These are phyloP conservation scores for Drosophila longiperda DNA, from an alignment of 2,888 invertebrate species.

Conservation along the genomic window DNA sequence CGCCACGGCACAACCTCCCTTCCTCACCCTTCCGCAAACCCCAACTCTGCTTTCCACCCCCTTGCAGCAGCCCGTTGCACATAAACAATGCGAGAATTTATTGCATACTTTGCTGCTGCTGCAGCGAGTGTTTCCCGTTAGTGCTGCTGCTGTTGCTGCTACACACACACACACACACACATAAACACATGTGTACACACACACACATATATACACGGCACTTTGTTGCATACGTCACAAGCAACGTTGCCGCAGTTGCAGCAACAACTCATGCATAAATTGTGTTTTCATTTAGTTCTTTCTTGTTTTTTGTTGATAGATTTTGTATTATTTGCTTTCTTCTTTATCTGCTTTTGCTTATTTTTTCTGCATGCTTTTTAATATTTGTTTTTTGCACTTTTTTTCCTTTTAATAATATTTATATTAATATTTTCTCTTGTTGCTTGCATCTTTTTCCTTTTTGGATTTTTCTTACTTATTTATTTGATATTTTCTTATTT, in stretches of 20 bases:
- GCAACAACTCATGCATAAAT: slow-evolving; percentile 70
- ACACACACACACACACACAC: slow-evolving; percentile 30
- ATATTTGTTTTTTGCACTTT: slow-evolving; percentile 37
- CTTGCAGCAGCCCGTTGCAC: slow-evolving; percentile 51
- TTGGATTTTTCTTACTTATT: background rate
- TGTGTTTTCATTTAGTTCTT: slow-evolving; percentile 48
- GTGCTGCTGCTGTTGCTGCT: slow-evolving; percentile 46
- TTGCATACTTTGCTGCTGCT: slow-evolving; percentile 78
- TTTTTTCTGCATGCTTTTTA: slow-evolving; percentile 23
- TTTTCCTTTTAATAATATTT: slow-evolving; percentile 19
- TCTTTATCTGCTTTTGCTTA: slow-evolving; percentile 18
- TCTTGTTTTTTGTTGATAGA: slow-evolving; percentile 5
- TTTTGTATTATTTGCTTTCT: slow-evolving; percentile 7
- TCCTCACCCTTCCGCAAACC: slow-evolving; percentile 7
- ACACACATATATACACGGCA: slow-evolving; percentile 44
- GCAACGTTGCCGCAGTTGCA: slow-evolving; percentile 62
- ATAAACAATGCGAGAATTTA: slow-evolving; percentile 78
- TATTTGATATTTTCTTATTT: background rate
- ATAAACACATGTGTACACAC: slow-evolving; percentile 26
- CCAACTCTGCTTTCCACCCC: background rate
- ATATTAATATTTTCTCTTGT: slow-evolving; percentile 20
- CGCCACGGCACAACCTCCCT: slow-evolving; percentile 5
- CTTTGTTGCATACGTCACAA: slow-evolving; percentile 77
- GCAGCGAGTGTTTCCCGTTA: slow-evolving; percentile 59
- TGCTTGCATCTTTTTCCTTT: slow-evolving; percentile 16